A percentile compares a stretch with the other conserved stretches of the same genome.
Evolutionary conservation across 1,140 invertebrate genomes (phyloP).

Genomic region (Mylabris phalerata): DNA sequence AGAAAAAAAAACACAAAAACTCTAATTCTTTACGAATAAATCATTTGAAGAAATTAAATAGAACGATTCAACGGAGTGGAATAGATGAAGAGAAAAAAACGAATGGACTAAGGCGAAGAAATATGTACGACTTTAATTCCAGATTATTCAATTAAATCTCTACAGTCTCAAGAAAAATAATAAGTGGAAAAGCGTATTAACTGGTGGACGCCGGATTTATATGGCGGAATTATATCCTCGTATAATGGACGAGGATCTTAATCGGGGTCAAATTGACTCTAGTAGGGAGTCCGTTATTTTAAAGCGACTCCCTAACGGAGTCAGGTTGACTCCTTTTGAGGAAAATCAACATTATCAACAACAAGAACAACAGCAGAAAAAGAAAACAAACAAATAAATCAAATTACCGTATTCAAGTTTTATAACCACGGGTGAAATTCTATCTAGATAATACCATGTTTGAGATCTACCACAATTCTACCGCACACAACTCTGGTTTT

Average conservation of each 20-base stretch:
- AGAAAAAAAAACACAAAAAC: too few relatives aligned
- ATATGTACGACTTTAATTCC: too few relatives aligned
- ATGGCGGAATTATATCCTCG: too few relatives aligned
- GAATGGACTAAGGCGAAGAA: background rate
- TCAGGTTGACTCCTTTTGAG: slow-evolving; percentile 85
- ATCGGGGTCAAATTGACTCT: slow-evolving; percentile 91
- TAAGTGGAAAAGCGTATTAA: background rate
- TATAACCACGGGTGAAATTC: too few relatives aligned
- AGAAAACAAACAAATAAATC: background rate
- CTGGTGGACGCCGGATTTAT: too few relatives aligned
- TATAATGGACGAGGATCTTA: slow-evolving; percentile 45
- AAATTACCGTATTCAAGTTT: too few relatives aligned
- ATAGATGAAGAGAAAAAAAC: background rate
- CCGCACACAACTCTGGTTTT: too few relatives aligned
- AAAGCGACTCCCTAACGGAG: slow-evolving; percentile 90
- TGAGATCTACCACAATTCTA: too few relatives aligned
- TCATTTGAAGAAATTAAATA: slow-evolving; percentile 4
- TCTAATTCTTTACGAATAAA: background rate
- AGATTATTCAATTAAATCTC: slow-evolving; percentile 2
- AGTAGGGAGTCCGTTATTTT: slow-evolving; percentile 88
- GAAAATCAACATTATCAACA: slow-evolving; percentile 33
- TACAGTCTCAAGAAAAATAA: background rate
- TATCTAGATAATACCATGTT: background rate
- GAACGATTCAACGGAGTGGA: background rate
- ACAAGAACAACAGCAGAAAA: too few relatives aligned